Evolutionary conservation across 2,113 vertebrate species (phyloP).

Genomic region (Catagonus wagneri): DNA sequence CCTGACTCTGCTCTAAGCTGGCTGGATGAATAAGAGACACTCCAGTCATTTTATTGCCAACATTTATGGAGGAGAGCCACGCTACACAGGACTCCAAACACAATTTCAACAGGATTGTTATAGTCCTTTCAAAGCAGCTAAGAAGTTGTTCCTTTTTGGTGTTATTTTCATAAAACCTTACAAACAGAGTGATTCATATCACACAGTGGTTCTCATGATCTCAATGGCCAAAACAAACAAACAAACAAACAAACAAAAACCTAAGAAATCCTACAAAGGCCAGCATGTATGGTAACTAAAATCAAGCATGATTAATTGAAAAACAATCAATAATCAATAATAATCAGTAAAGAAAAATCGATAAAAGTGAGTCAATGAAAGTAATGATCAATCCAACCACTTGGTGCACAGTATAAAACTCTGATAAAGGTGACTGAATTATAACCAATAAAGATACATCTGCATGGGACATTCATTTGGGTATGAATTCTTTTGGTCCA

Average conservation of each 20-base stretch:
- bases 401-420: not conserved
- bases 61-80: accelerated
- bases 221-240: not conserved
- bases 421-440: not conserved
- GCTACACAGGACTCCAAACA: accelerated
- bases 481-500: not conserved
- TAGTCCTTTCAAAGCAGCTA: not conserved
- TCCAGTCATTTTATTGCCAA: not conserved
- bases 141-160: not conserved
- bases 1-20: not conserved
- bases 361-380: not conserved
- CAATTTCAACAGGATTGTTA: not conserved
- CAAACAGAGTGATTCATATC: not conserved
- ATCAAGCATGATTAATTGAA: not conserved
- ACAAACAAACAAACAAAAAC: not conserved
- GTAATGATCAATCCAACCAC: not conserved
- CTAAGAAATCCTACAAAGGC: not conserved
- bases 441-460: not conserved
- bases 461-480: not conserved
- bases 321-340: not conserved
- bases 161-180: not conserved
- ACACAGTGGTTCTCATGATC: not conserved
- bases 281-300: not conserved
- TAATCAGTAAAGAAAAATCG: not conserved
- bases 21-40: not conserved